Percentiles rank a stretch among this genome's conserved stretches.
Conservation (phyloP, 1,140 invertebrate genomes). For the Lasioglossum albipes region DNA sequence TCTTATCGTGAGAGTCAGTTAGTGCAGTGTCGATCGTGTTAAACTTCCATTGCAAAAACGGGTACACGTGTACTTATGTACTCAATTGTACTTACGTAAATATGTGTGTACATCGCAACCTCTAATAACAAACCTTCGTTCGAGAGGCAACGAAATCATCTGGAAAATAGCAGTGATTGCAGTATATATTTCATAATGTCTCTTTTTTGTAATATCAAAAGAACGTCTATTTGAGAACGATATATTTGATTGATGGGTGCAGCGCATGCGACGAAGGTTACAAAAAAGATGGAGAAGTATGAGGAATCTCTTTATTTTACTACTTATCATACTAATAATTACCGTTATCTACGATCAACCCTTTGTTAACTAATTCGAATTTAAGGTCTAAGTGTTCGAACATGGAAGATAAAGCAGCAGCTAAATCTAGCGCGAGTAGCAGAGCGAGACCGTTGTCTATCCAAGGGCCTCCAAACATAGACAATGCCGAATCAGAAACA, state of each 20-base stretch:
- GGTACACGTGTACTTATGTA: too few relatives aligned
- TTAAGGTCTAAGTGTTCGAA: not conserved
- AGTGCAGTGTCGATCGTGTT: too few relatives aligned
- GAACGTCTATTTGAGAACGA: not conserved
- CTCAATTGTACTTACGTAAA: too few relatives aligned
- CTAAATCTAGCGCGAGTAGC: slow-evolving; percentile 46
- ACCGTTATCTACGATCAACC: not conserved
- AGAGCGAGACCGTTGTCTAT: slow-evolving; percentile 71
- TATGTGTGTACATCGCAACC: too few relatives aligned
- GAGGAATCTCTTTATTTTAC: slow-evolving; percentile 1
- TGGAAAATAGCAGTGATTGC: too few relatives aligned
- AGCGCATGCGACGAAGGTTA: slow-evolving; percentile 60
- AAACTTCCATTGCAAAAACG: too few relatives aligned
- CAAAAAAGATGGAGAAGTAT: slow-evolving; percentile 68
- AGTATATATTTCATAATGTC: slow-evolving; percentile 1
- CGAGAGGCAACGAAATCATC: too few relatives aligned
- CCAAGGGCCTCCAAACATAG: slow-evolving; percentile 62
- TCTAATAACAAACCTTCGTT: too few relatives aligned
- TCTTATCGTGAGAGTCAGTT: too few relatives aligned
- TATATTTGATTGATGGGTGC: slow-evolving; percentile 66
- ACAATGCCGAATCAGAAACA: slow-evolving; percentile 29
- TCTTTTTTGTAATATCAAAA: not conserved
- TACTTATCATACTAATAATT: not conserved
- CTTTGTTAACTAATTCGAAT: not conserved
- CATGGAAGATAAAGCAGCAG: not conserved